Conservation (phyloP, 2,113 vertebrate species). For the Brachyistius frenatus region DNA sequence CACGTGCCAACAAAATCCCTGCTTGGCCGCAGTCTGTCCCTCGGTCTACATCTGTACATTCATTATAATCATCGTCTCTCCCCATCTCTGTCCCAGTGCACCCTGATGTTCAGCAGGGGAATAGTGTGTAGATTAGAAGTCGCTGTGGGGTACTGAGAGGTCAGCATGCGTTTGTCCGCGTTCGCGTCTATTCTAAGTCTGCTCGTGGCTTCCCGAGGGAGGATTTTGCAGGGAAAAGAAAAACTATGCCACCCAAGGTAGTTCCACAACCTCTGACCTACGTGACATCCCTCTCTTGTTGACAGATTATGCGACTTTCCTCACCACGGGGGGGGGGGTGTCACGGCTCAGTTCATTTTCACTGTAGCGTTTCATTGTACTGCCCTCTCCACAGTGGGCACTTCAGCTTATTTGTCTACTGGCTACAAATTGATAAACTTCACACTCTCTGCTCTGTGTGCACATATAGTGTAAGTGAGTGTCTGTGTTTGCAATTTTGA, state of each 20-base stretch:
- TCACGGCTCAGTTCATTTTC: slow-evolving; percentile 49
- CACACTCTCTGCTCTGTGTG: background rate
- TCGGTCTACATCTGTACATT: slow-evolving; percentile 31
- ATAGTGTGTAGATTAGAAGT: slow-evolving; percentile 26
- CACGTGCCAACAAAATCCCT: background rate
- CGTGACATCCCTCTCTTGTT: slow-evolving; percentile 59
- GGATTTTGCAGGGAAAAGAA: slow-evolving; percentile 52
- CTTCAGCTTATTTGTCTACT: slow-evolving; percentile 32
- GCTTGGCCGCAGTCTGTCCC: background rate
- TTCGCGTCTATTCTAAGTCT: slow-evolving; percentile 71
- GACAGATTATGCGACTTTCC: slow-evolving; percentile 56
- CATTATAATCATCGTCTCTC: slow-evolving; percentile 41
- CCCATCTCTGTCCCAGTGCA: slow-evolving; percentile 45
- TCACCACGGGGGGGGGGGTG: slow-evolving; percentile 43
- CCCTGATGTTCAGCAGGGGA: slow-evolving; percentile 47
- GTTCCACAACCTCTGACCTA: slow-evolving; percentile 76
- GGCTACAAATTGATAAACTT: slow-evolving; percentile 25
- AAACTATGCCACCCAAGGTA: slow-evolving; percentile 80
- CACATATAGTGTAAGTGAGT: background rate
- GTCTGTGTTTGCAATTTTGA: slow-evolving; percentile 1
- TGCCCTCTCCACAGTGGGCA: slow-evolving; percentile 41
- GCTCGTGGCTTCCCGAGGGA: slow-evolving; percentile 62
- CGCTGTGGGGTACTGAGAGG: slow-evolving; percentile 34
- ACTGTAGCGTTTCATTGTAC: slow-evolving; percentile 63
- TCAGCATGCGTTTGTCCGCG: slow-evolving; percentile 37